Evolutionary conservation across 2,797 vertebrate genomes (phyloP).

Genomic region (Notamacropus eugenii): DNA sequence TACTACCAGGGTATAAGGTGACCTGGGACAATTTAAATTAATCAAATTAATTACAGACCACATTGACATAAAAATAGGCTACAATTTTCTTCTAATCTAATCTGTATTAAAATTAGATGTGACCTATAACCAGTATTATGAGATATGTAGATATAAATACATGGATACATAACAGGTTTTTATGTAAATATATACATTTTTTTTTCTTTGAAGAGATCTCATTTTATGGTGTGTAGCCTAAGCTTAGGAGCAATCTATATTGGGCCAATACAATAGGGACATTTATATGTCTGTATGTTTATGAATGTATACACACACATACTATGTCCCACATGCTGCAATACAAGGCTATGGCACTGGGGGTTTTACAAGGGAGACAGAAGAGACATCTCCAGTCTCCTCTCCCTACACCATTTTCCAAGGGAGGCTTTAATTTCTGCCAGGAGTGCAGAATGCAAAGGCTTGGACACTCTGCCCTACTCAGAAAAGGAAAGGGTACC

Average conservation of each 20-base stretch:
- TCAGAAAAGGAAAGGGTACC: neutral
- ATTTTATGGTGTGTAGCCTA: neutral
- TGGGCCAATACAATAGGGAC: neutral
- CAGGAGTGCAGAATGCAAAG: neutral
- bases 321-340: neutral
- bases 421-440: neutral
- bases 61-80: neutral
- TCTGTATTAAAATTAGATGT: neutral
- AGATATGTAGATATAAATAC: neutral
- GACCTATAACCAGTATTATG: neutral
- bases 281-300: neutral
- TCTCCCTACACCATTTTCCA: neutral
- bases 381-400: neutral
- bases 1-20: slow-evolving; percentile 42
- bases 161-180: neutral
- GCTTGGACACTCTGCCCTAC: neutral
- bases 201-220: neutral
- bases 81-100: neutral
- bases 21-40: neutral
- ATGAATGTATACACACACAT: neutral
- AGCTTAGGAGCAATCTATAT: neutral
- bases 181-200: neutral
- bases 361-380: neutral
- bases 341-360: neutral
- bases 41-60: neutral